Conservation (phyloP, 2,797 vertebrate genomes). For the Poecilia wingei region DNA sequence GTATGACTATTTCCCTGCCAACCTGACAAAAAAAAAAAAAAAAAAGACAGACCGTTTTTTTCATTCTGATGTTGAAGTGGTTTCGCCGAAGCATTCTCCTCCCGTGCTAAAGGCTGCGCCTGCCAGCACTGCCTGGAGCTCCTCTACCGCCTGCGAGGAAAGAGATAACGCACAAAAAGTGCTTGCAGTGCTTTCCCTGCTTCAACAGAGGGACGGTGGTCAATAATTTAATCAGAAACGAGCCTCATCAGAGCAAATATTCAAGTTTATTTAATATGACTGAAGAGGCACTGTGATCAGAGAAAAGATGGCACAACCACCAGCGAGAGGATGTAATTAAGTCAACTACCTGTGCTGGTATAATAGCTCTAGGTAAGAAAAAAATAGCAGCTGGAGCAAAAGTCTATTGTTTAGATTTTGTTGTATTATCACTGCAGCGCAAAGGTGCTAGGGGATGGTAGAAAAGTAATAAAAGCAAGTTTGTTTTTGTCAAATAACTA, state of each 20-base stretch:
- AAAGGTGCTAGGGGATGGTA: background rate
- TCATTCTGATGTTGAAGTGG: background rate
- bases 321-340: background rate
- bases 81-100: background rate
- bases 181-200: background rate
- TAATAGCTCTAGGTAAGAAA: background rate
- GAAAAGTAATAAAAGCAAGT: background rate
- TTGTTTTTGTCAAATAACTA: background rate
- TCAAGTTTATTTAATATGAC: background rate
- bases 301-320: background rate
- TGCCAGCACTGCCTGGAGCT: background rate
- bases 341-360: background rate
- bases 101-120: background rate
- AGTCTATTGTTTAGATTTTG: background rate
- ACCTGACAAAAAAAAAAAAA: background rate
- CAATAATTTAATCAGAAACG: background rate
- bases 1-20: background rate
- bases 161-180: background rate
- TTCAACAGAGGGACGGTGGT: background rate
- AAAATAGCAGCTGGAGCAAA: background rate
- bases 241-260: background rate
- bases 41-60: background rate
- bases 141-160: background rate
- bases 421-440: background rate
- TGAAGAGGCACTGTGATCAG: background rate